These are phyloP conservation scores for Xerus rutilus DNA, from an alignment of 2,797 vertebrate species.

Conservation along the genomic window DNA sequence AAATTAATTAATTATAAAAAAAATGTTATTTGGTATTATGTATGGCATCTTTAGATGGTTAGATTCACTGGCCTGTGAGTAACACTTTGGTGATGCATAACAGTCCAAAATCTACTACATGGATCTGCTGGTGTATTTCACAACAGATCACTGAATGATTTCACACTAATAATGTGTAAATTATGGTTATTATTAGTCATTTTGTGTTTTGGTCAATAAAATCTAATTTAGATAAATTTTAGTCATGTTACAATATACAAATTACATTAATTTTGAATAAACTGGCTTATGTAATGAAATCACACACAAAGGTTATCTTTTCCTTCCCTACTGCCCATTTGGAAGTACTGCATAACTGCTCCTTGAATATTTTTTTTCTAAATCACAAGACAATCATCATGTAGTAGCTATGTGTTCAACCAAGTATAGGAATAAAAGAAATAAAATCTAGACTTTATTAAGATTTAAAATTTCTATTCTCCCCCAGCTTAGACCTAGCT, in stretches of 20 bases:
- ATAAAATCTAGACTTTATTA: constrained; percentile 16
- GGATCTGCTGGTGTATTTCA: not conserved
- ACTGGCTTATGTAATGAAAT: not conserved
- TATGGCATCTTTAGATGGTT: not conserved
- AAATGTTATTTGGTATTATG: not conserved
- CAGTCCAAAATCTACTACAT: not conserved
- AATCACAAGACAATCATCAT: constrained; percentile 20
- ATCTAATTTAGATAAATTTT: not conserved
- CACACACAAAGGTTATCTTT: not conserved
- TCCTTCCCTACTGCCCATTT: not conserved
- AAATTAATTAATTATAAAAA: not conserved
- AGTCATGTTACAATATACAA: not conserved
- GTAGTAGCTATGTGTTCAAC: not conserved
- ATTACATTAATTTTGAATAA: constrained; percentile 7
- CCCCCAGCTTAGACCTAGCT: not conserved
- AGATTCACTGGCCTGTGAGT: not conserved
- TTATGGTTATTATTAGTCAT: not conserved
- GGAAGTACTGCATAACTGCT: not conserved
- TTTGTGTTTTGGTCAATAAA: constrained; percentile 14
- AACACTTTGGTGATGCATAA: not conserved
- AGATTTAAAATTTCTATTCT: not conserved
- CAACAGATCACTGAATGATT: not conserved
- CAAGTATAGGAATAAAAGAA: not conserved
- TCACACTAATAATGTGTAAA: not conserved
- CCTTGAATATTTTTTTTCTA: not conserved